Percentiles rank a stretch among this genome's conserved stretches.
phyloP scores from a whole-genome alignment of 2,113 vertebrate genomes.

The Ciconia stormi region DNA sequence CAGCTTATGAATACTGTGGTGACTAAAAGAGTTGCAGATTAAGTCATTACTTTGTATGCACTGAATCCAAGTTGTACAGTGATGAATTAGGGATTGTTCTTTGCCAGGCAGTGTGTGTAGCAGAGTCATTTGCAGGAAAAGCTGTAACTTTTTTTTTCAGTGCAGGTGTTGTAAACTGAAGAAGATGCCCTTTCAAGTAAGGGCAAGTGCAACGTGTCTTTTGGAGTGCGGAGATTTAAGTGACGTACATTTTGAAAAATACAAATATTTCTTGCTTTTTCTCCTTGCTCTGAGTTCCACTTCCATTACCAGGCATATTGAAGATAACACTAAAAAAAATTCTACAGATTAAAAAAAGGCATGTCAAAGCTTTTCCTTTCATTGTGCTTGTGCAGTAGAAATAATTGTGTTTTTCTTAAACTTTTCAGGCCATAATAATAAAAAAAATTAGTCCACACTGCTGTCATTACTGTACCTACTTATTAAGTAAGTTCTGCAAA shows the following conservation, averaged over 20 bases:
- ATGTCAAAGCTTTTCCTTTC: neutral
- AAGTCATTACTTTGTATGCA: constrained; percentile 40
- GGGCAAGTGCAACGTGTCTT: neutral
- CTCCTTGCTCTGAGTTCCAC: neutral
- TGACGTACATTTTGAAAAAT: neutral
- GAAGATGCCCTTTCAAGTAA: neutral
- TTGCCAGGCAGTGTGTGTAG: constrained; percentile 2
- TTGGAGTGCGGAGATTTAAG: neutral
- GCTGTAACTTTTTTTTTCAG: constrained; percentile 28
- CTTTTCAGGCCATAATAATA: neutral
- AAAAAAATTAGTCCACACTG: neutral
- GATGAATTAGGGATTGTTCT: constrained; percentile 42
- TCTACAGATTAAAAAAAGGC: neutral
- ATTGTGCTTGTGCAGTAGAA: neutral
- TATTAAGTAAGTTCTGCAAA: neutral
- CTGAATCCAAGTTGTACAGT: constrained; percentile 35
- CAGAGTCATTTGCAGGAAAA: constrained; percentile 41
- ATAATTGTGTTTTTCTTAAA: neutral
- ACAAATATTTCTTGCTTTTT: neutral
- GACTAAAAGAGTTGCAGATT: constrained; percentile 54
- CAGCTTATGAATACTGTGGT: constrained; percentile 20
- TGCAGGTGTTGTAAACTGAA: neutral
- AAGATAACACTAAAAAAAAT: neutral
- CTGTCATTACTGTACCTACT: neutral
- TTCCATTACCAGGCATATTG: neutral